phyloP scores from a whole-genome alignment of 2,113 vertebrate genomes.

The Polyodon spathula region DNA sequence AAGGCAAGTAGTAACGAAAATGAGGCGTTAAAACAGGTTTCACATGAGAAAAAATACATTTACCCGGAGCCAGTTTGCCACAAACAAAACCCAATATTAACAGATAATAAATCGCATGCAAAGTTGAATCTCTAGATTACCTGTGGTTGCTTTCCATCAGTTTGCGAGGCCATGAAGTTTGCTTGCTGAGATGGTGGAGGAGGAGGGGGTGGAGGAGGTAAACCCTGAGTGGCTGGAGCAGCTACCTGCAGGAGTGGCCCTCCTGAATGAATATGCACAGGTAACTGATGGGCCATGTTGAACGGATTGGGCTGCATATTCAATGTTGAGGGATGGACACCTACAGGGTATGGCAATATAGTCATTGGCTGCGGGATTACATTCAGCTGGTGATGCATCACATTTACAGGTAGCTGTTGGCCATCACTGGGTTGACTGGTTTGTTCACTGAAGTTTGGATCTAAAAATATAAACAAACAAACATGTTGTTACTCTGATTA shows the following conservation, averaged over 20 bases:
- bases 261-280: slow-evolving; percentile 75
- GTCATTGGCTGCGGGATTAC: slow-evolving; percentile 54
- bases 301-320: slow-evolving; percentile 71
- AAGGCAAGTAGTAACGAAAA: no score
- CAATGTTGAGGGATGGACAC: slow-evolving; percentile 62
- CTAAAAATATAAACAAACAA: slow-evolving; percentile 55
- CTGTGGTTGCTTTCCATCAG: slow-evolving; percentile 72
- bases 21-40: no score
- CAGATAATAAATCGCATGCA: background rate
- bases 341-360: slow-evolving; percentile 60
- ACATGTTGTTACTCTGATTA: no score
- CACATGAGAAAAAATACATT: no score
- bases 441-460: slow-evolving; percentile 68
- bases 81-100: no score
- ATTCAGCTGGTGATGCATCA: slow-evolving; percentile 68
- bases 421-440: slow-evolving; percentile 62
- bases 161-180: slow-evolving; percentile 61
- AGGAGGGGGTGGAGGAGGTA: slow-evolving; percentile 86
- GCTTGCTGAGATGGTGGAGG: slow-evolving; percentile 87
- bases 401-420: slow-evolving; percentile 63
- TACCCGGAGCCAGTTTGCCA: no score
- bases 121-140: slow-evolving; percentile 41
- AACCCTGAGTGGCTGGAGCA: slow-evolving; percentile 72
- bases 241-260: slow-evolving; percentile 79
- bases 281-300: slow-evolving; percentile 67